Conservation (phyloP, 2,113 vertebrate species). For the Holacanthus passer region DNA sequence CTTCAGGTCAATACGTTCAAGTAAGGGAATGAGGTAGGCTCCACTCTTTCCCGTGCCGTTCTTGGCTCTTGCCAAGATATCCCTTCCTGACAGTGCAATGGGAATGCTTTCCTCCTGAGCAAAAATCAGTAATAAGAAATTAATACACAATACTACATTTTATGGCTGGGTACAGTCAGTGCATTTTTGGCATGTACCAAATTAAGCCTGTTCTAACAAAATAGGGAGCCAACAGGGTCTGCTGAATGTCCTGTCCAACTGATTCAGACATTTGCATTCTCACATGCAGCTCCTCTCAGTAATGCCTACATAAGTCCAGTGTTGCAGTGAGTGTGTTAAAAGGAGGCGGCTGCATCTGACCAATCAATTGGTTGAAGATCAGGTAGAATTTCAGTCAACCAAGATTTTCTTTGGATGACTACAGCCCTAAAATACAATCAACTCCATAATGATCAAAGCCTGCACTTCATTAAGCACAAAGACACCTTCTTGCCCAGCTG, state of each 20-base stretch:
- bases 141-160: not conserved
- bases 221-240: too few relatives aligned
- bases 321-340: too few relatives aligned
- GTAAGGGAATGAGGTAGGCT: slow-evolving; percentile 99
- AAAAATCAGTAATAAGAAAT: not conserved
- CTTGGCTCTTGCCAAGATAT: slow-evolving; percentile 99
- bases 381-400: too few relatives aligned
- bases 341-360: too few relatives aligned
- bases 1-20: slow-evolving; percentile 99
- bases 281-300: too few relatives aligned
- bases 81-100: slow-evolving; percentile 99
- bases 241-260: too few relatives aligned
- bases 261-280: too few relatives aligned
- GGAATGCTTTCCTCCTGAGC: slow-evolving; percentile 98
- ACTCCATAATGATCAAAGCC: not conserved
- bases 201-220: not conserved
- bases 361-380: too few relatives aligned
- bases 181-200: not conserved
- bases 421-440: not conserved
- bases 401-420: too few relatives aligned
- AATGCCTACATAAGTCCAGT: too few relatives aligned
- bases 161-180: not conserved
- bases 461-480: not conserved
- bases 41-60: slow-evolving; percentile 99
- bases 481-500: not conserved